phyloP scores from a whole-genome alignment of 2,113 vertebrate genomes.

The Hemiscyllium ocellatum region DNA sequence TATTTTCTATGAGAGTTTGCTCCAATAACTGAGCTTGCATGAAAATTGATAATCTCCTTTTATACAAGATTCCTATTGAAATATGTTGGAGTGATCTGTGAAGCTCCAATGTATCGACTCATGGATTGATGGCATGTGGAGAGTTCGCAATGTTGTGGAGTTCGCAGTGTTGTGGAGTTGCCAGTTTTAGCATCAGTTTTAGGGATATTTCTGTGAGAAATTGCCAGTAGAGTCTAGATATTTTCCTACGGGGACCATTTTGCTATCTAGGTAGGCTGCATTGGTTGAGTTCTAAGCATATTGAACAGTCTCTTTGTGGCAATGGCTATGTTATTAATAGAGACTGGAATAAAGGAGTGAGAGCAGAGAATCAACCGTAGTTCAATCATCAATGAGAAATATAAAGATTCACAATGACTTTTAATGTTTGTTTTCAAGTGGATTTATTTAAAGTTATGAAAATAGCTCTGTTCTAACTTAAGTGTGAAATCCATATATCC shows the following conservation, averaged over 20 bases:
- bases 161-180: neutral
- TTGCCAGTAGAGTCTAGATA: neutral
- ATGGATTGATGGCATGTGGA: neutral
- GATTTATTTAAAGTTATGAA: neutral
- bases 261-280: neutral
- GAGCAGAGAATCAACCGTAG: neutral
- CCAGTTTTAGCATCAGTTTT: too few relatives aligned
- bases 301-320: neutral
- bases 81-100: neutral
- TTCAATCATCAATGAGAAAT: neutral
- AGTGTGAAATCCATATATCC: neutral
- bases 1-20: neutral
- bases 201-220: neutral
- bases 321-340: neutral
- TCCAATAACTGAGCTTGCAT: neutral
- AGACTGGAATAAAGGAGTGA: neutral
- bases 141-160: neutral
- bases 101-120: too few relatives aligned
- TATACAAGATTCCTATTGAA: neutral
- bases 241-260: neutral
- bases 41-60: neutral
- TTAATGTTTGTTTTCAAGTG: neutral
- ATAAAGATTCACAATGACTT: neutral
- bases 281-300: neutral
- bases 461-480: neutral